These are phyloP conservation scores for Diacarnus erythraeanus DNA, from an alignment of 37 sponge, comb jelly and placozoan genomes.

Conservation along the genomic window DNA sequence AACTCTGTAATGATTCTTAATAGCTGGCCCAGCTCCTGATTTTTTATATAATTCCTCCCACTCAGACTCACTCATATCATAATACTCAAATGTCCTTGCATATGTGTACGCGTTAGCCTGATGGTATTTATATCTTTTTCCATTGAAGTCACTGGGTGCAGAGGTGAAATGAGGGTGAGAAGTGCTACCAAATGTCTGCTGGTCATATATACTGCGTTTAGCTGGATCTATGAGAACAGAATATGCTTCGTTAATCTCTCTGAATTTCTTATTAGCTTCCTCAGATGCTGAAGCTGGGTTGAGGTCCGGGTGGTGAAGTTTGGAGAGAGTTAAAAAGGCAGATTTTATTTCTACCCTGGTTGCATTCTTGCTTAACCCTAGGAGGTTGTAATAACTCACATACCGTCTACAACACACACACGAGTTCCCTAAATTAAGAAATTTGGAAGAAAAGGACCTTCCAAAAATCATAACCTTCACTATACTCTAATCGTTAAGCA, in stretches of 20 bases:
- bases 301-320: slow-evolving; percentile 61
- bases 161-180: background rate
- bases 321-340: slow-evolving; percentile 58
- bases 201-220: slow-evolving; percentile 46
- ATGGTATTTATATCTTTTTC: background rate
- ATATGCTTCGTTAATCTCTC: slow-evolving; percentile 65
- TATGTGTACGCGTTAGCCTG: background rate
- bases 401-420: background rate
- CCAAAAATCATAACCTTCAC: no score
- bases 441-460: no score
- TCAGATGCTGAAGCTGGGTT: slow-evolving; percentile 27
- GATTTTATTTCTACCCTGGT: slow-evolving; percentile 41
- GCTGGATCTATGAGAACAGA: slow-evolving; percentile 23
- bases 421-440: no score
- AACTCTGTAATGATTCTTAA: slow-evolving; percentile 7
- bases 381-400: background rate
- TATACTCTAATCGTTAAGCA: no score
- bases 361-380: slow-evolving; percentile 43
- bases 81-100: background rate
- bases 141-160: background rate
- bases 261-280: slow-evolving; percentile 18
- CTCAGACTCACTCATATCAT: slow-evolving; percentile 6
- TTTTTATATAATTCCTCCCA: slow-evolving; percentile 6
- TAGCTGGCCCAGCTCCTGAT: background rate
- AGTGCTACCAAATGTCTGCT: background rate